A percentile compares a stretch with the other conserved stretches of the same genome.
phyloP scores from a whole-genome alignment of 2,888 invertebrate genomes.

The Scaptomyza reducta region DNA sequence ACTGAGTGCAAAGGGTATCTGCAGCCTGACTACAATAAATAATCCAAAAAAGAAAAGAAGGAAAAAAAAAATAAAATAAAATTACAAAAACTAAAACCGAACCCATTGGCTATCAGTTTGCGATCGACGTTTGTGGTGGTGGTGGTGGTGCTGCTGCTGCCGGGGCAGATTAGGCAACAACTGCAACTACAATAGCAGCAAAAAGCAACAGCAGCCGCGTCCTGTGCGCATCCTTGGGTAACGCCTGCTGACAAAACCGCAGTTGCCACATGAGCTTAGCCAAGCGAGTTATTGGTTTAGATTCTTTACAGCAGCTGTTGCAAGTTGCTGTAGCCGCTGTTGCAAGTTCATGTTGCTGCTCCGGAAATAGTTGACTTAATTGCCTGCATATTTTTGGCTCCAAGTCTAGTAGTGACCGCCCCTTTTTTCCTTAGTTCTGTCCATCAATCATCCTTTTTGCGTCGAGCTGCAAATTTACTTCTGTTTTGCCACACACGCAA shows the following conservation, averaged over 20 bases:
- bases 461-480: slow-evolving; percentile 12
- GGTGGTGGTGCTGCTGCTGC: slow-evolving; percentile 12
- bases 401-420: slow-evolving; percentile 23
- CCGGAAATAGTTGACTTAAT: slow-evolving; percentile 44
- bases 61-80: not conserved
- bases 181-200: slow-evolving; percentile 13
- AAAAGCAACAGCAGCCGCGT: slow-evolving; percentile 17
- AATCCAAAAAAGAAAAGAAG: slow-evolving; percentile 20
- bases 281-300: slow-evolving; percentile 22
- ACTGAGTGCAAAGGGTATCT: slow-evolving; percentile 63
- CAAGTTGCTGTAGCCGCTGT: slow-evolving; percentile 23
- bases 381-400: slow-evolving; percentile 46
- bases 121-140: slow-evolving; percentile 57
- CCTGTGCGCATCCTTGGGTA: slow-evolving; percentile 47
- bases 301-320: slow-evolving; percentile 39
- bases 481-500: slow-evolving; percentile 25
- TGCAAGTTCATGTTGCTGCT: slow-evolving; percentile 12
- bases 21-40: slow-evolving; percentile 60
- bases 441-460: slow-evolving; percentile 41
- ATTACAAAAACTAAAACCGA: slow-evolving; percentile 17
- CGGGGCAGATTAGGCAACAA: slow-evolving; percentile 56
- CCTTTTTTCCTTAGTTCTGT: not conserved
- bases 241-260: slow-evolving; percentile 46
- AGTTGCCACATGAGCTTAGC: slow-evolving; percentile 34
- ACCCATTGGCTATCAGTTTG: slow-evolving; percentile 62